Evolutionary conservation across 2,113 vertebrate species (phyloP).

Genomic region (human (Homo sapiens)): DNA sequence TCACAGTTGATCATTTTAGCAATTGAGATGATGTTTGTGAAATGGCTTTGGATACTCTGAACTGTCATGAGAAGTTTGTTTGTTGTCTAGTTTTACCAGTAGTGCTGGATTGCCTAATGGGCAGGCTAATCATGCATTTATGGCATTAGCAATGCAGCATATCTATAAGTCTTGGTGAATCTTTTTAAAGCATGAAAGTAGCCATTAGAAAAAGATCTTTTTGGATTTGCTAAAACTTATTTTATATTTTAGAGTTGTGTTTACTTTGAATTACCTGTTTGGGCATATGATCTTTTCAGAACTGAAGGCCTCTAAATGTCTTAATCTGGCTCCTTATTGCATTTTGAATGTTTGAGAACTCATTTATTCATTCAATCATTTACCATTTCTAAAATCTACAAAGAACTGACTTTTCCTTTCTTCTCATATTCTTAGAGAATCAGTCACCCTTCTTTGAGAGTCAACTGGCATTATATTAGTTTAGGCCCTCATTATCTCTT

Average conservation of each 20-base stretch:
- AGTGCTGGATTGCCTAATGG: not conserved
- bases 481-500: not conserved
- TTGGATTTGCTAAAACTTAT: constrained; percentile 4
- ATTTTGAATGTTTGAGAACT: not conserved
- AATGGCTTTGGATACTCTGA: not conserved
- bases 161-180: constrained; percentile 3
- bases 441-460: not conserved
- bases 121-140: not conserved
- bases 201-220: not conserved
- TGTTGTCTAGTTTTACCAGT: not conserved
- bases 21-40: not conserved
- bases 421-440: not conserved
- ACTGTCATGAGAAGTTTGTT: not conserved
- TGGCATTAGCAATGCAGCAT: not conserved
- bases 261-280: constrained; percentile 9
- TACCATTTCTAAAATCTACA: not conserved
- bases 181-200: not conserved
- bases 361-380: not conserved
- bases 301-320: not conserved
- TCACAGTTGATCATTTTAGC: not conserved
- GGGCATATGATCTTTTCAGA: not conserved
- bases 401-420: not conserved
- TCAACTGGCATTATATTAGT: not conserved
- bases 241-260: not conserved
- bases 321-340: not conserved